Percentiles rank a stretch among this genome's conserved stretches.
phyloP scores from a whole-genome alignment of 2,113 vertebrate genomes.

The Onychostruthus taczanowskii region DNA sequence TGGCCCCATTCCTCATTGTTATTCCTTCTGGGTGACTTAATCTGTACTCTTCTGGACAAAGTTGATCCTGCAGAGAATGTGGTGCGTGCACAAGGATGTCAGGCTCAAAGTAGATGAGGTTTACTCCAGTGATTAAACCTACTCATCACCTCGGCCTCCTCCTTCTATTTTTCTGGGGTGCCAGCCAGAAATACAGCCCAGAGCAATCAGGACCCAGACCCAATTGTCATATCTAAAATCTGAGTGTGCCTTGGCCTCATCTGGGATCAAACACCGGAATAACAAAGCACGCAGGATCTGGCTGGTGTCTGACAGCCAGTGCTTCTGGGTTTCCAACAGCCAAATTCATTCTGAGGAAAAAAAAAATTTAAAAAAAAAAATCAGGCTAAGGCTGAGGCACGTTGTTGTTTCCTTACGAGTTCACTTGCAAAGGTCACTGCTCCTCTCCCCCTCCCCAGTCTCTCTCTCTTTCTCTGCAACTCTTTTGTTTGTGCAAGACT shows the following conservation, averaged over 20 bases:
- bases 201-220: neutral
- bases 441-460: neutral
- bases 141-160: neutral
- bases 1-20: neutral
- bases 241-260: neutral
- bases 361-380: neutral
- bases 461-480: constrained; percentile 2
- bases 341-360: neutral
- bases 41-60: neutral
- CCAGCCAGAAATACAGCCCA: neutral
- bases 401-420: constrained; percentile 4
- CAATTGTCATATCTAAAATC: neutral
- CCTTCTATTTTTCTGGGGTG: neutral
- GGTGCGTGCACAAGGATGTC: neutral
- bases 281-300: neutral
- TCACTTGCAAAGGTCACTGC: constrained; percentile 46
- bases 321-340: constrained; percentile 19
- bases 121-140: neutral
- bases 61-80: neutral
- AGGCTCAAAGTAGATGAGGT: neutral
- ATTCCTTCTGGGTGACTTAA: neutral
- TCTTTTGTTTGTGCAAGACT: constrained; percentile 49
- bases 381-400: neutral
- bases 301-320: neutral
- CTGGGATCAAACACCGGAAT: neutral